Conservation (phyloP, 2,797 vertebrate genomes). For the Distichodus sexfasciatus region DNA sequence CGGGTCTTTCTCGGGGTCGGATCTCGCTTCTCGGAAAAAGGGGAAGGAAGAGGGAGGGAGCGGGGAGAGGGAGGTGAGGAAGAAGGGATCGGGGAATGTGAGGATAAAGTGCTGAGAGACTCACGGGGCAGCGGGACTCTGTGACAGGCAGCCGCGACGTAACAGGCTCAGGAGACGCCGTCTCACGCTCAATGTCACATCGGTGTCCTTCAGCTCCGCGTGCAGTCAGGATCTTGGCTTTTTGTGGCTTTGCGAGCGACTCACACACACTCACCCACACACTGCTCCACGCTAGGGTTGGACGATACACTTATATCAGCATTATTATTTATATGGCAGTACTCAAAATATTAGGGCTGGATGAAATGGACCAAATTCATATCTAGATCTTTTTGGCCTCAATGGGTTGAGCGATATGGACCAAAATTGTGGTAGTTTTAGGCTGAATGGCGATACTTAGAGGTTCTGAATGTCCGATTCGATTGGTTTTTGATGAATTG, state of each 20-base stretch:
- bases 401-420: too few relatives aligned
- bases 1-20: constrained; percentile 17
- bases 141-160: constrained; percentile 62
- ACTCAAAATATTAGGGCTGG: too few relatives aligned
- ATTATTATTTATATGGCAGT: too few relatives aligned
- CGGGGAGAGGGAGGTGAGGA: constrained; percentile 29
- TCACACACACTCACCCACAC: background rate
- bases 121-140: constrained; percentile 53
- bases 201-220: constrained; percentile 66
- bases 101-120: constrained; percentile 31
- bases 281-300: background rate
- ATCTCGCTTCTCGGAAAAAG: background rate
- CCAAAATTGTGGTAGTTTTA: too few relatives aligned
- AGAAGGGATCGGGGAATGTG: constrained; percentile 40
- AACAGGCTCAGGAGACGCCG: constrained; percentile 62
- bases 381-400: too few relatives aligned
- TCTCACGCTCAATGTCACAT: constrained; percentile 69
- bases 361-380: too few relatives aligned
- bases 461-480: too few relatives aligned
- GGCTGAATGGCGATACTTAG: too few relatives aligned
- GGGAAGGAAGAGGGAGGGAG: constrained; percentile 7
- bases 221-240: constrained; percentile 26
- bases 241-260: constrained; percentile 42
- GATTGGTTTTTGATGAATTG: too few relatives aligned
- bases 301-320: too few relatives aligned